Base-by-base conservation (phyloP, 2,797 vertebrate species). In the Phrynocephalus vlangalii region DNA sequence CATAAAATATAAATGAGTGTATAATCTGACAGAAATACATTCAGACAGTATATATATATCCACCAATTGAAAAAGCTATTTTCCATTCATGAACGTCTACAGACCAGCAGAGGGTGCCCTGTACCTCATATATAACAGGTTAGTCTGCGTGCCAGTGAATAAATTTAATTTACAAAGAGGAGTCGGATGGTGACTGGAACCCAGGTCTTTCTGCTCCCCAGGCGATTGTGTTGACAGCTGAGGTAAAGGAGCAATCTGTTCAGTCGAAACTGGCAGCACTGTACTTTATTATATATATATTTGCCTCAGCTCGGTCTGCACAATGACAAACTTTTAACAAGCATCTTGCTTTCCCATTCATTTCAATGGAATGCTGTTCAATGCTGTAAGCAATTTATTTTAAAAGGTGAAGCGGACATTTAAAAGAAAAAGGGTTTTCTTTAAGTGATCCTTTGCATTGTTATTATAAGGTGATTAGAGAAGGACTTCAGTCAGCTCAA, bases 381-480 rank as follows among this genome's bases (percentile, higher is more conserved):
- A 13, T 3, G 11, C 52, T 11, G n/a, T 30, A 50, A 52, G 70
- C 24, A 3, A 82, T 67, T 81, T 60, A 80, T 4, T 88, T 73
- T 75, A 81, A 30, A 79, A 60, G 0, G 10, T 88, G 8, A 84
- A 79, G 44, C 28, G 22, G 22, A 18, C 52, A 24, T 67, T 44
- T 8, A 9, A 81, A 52, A 81, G 78, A n/a, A 56, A 78, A 50
- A 30, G 15, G n/a, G 10, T n/a, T 44, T 9, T 52, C n/a, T 28
- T 68, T 24, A 11, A 52, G 16, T 50, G 86, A 84, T 92, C 90
- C 67, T 89, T 38, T 90, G 91, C 0, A 1, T 85, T 79, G 77
- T 18, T 88, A 83, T 79, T 92, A 91, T 80, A 89, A 84, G 91
- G 91, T 93, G 96, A 95, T 96, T 84, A 94, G 94, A 95, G 93